These are phyloP conservation scores for Choristoneura fumiferana DNA, from an alignment of 1,140 invertebrate genomes.

Conservation along the genomic window DNA sequence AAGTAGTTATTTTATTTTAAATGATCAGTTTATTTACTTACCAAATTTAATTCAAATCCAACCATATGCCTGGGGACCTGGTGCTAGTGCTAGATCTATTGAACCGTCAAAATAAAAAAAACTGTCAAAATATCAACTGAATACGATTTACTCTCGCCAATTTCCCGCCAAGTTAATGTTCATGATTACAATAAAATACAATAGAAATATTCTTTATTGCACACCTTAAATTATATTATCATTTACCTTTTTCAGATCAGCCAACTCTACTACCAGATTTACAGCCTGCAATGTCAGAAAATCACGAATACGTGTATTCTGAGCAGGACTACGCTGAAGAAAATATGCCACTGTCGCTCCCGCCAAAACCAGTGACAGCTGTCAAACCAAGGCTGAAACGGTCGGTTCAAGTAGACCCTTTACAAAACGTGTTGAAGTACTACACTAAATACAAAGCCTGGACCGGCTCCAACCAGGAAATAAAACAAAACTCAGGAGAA, in stretches of 20 bases:
- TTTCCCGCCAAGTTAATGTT: too few species aligned
- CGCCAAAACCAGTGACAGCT: conserved; percentile 21
- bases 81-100: too few species aligned
- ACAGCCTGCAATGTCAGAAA: neutral
- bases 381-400: conserved; percentile 36
- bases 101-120: too few species aligned
- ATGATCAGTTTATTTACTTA: too few species aligned
- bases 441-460: conserved; percentile 58
- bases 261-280: neutral
- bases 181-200: too few species aligned
- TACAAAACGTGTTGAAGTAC: conserved; percentile 47
- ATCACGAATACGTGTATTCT: neutral
- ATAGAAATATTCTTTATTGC: too few species aligned
- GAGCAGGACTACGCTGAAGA: neutral
- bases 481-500: conserved; percentile 14
- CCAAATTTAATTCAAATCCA: too few species aligned
- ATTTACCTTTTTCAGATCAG: neutral
- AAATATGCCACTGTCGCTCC: neutral
- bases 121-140: too few species aligned
- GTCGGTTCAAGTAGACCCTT: conserved; percentile 33
- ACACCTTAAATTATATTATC: too few species aligned
- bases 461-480: conserved; percentile 36
- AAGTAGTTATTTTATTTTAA: too few species aligned
- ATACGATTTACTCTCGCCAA: too few species aligned
- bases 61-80: too few species aligned